A percentile compares a stretch with the other conserved stretches of the same genome.
These are phyloP conservation scores for Galago senegalensis DNA, from an alignment of 2,797 vertebrate species.

Conservation along the genomic window DNA sequence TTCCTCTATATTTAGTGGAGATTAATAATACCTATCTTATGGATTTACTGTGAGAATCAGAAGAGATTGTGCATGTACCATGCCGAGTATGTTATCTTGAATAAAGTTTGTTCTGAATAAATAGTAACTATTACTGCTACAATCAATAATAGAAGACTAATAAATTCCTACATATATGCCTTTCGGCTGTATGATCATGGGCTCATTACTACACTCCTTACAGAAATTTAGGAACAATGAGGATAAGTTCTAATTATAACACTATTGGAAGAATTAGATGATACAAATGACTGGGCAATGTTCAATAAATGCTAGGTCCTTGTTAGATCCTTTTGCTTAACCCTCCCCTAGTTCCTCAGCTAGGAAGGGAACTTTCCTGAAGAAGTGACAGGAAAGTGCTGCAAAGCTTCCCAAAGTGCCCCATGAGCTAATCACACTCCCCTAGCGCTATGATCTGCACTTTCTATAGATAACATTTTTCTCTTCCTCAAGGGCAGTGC, in stretches of 20 bases:
- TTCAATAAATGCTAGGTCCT: background rate
- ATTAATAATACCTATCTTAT: background rate
- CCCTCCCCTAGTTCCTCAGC: background rate
- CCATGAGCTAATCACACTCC: background rate
- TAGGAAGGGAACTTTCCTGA: too few species aligned
- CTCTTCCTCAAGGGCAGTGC: background rate
- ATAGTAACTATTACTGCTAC: background rate
- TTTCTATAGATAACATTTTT: background rate
- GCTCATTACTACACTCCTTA: background rate
- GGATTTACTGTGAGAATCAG: background rate
- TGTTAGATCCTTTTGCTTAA: background rate
- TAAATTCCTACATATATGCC: background rate
- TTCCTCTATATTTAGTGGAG: background rate
- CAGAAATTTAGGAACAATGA: background rate
- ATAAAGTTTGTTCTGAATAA: background rate
- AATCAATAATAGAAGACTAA: background rate
- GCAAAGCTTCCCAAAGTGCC: background rate
- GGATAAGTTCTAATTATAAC: background rate
- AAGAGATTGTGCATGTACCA: background rate
- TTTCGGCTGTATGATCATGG: background rate
- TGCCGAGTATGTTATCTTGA: background rate
- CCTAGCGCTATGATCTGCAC: background rate
- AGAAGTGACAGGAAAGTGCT: too few species aligned
- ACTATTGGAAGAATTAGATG: background rate
- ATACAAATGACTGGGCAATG: too few species aligned